These are phyloP conservation scores for Silurus lanzhouensis DNA, from an alignment of 2,797 vertebrate genomes.

Conservation along the genomic window DNA sequence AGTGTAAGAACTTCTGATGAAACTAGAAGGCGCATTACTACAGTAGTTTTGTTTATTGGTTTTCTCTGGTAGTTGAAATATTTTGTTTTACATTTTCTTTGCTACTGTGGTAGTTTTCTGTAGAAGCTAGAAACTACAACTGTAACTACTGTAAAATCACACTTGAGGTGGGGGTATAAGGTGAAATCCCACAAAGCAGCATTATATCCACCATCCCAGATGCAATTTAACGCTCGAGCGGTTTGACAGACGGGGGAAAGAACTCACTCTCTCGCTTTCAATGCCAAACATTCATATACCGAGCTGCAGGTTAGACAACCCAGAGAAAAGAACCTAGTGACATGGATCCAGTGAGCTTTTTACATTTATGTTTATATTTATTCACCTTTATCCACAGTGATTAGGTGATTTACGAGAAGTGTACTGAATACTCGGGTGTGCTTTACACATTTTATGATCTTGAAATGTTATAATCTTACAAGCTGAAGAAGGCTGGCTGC, in stretches of 20 bases:
- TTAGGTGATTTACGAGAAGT: background rate
- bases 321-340: background rate
- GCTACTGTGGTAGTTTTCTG: background rate
- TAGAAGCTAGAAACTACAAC: background rate
- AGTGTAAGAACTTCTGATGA: background rate
- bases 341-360: background rate
- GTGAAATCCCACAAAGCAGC: background rate
- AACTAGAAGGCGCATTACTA: background rate
- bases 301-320: background rate
- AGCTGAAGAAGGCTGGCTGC: background rate
- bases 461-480: background rate
- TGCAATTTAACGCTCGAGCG: constrained; percentile 35
- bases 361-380: background rate
- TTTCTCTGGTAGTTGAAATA: background rate
- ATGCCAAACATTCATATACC: background rate
- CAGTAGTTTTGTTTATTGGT: background rate
- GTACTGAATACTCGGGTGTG: background rate
- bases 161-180: background rate
- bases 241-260: constrained; percentile 2
- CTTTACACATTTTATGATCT: background rate
- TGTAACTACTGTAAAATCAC: background rate
- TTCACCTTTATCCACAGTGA: background rate
- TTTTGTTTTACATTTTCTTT: background rate
- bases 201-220: constrained; percentile 22
- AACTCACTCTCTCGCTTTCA: background rate